Evolutionary conservation across 2,888 invertebrate genomes (phyloP).

Genomic region (Chymomyza caudatula): DNA sequence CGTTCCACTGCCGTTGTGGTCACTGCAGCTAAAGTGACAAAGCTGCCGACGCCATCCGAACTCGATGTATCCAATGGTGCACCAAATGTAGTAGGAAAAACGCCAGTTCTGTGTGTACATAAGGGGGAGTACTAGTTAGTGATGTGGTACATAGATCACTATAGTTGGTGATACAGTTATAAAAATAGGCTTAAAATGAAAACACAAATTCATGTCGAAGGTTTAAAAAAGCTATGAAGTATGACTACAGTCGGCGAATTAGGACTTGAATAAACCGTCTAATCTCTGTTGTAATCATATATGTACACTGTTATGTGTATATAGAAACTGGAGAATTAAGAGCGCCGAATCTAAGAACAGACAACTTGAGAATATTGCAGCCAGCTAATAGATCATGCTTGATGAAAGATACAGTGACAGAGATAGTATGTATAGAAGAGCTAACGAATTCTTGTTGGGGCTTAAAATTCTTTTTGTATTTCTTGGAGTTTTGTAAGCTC

Average conservation of each 20-base stretch:
- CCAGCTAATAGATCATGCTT: not conserved
- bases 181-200: too few species aligned
- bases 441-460: constrained; percentile 25
- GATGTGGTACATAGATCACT: too few species aligned
- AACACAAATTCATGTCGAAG: too few species aligned
- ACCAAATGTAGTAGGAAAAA: constrained; percentile 14
- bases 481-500: not conserved
- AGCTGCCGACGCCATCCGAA: constrained; percentile 18
- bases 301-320: too few species aligned
- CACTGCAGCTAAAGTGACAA: constrained; percentile 1
- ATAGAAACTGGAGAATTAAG: not conserved
- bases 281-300: too few species aligned
- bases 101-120: constrained; percentile 9
- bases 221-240: too few species aligned
- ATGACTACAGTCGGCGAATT: too few species aligned
- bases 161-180: too few species aligned
- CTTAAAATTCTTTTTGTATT: not conserved
- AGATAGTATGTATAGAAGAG: constrained; percentile 6
- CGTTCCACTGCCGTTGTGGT: constrained; percentile 36
- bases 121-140: not conserved
- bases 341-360: not conserved
- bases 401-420: constrained; percentile 1
- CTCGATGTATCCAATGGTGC: constrained; percentile 12
- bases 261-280: too few species aligned
- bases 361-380: not conserved